Conservation (phyloP, 2,888 invertebrate species). For the Rhimphoctona megacephalus region DNA sequence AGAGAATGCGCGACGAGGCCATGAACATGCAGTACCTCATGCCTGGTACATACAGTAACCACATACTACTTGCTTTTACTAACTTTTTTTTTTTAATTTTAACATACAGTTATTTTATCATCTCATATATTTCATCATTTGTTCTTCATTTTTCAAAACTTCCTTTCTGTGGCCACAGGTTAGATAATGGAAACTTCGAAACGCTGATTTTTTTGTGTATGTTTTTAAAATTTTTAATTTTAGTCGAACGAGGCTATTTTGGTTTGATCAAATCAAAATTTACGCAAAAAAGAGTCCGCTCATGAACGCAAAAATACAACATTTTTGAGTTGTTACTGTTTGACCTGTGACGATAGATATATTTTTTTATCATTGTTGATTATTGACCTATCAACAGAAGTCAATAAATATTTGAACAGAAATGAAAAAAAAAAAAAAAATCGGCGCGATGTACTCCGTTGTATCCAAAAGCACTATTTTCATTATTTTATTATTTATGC, state of each 20-base stretch:
- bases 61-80: constrained; percentile 78
- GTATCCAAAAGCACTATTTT: too few species aligned
- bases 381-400: neutral
- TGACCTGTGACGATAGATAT: neutral
- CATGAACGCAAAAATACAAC: neutral
- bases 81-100: constrained; percentile 70
- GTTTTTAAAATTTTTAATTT: neutral
- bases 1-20: constrained; percentile 97
- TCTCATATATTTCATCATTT: neutral
- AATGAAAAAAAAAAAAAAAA: neutral
- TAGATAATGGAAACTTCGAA: neutral
- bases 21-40: constrained; percentile 99
- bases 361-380: neutral
- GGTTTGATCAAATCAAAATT: too few species aligned
- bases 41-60: constrained; percentile 90
- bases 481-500: too few species aligned
- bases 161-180: neutral
- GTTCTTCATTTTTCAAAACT: neutral
- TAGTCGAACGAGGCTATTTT: neutral
- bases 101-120: neutral
- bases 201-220: neutral
- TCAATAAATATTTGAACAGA: neutral
- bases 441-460: too few species aligned
- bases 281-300: neutral
- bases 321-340: neutral